Evolutionary conservation across 2,113 vertebrate species (phyloP).

Genomic region (Columba livia): DNA sequence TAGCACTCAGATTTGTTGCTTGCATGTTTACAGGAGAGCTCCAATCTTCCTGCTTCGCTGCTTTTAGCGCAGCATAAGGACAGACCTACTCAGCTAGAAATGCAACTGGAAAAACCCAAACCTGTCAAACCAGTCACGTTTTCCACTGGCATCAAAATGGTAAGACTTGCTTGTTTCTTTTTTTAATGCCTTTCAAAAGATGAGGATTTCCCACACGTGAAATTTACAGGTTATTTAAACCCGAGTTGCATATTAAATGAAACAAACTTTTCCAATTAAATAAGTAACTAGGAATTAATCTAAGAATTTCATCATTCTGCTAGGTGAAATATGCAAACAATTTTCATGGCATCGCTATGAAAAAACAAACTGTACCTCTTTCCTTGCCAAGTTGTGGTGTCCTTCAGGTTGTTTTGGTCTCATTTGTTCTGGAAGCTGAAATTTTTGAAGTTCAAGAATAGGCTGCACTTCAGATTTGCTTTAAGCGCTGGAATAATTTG

Average conservation of each 20-base stretch:
- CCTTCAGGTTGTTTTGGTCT: not conserved
- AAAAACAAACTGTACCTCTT: not conserved
- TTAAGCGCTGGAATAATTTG: not conserved
- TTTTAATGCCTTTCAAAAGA: not conserved
- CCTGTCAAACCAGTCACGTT: slow-evolving; percentile 89
- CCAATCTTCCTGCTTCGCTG: slow-evolving; percentile 89
- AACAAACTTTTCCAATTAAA: not conserved
- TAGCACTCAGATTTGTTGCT: slow-evolving; percentile 28
- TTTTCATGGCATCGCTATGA: not conserved
- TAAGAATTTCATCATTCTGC: not conserved
- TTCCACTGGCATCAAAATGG: slow-evolving; percentile 97
- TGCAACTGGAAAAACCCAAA: slow-evolving; percentile 89
- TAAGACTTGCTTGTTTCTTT: slow-evolving; percentile 70
- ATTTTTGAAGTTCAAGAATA: not conserved
- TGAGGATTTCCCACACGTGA: not conserved
- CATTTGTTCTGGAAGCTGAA: not conserved
- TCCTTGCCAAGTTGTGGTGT: not conserved
- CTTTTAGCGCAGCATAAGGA: slow-evolving; percentile 96
- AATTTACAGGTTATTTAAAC: not conserved
- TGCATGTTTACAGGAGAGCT: slow-evolving; percentile 85
- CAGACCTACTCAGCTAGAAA: slow-evolving; percentile 89
- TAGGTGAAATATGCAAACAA: not conserved
- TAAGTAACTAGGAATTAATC: not conserved
- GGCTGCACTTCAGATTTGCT: not conserved
- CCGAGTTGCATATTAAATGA: not conserved